Evolutionary conservation across 2,113 vertebrate species (phyloP), one percentile per base, ranked within the genome.

Genomic region (Mastomys coucha): DNA sequence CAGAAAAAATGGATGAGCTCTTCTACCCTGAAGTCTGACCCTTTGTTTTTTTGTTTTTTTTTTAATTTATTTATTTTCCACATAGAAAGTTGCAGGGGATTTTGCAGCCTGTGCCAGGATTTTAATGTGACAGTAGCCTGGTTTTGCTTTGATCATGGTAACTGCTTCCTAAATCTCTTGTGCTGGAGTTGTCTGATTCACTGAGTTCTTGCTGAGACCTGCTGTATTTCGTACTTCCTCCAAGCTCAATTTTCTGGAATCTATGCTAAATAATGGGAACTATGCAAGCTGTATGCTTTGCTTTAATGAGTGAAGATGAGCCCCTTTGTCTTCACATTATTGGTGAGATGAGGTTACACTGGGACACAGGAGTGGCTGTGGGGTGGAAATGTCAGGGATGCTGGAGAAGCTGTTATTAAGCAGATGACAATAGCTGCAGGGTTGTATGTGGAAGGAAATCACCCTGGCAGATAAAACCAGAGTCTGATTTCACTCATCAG

Each of bases 151-250:
- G 60, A 92, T 89, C 31, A 60, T 42, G 75, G 81, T 63, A 87
- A 58, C 58, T 76, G 31, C 82, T 91, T 90, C 60, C 63, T 81
- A 49, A 73, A 42, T 60, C 17, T 45, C 2, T 76, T 75, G 0
- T 67, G 10, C 36, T 22, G 24, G 51, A 51, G 85, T 70, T 85
- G 22, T 88, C 91, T 95, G 49, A 42, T 77, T 39, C 85, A 56
- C 28, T 88, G 58, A 88, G 28, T 16, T 9, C 73, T 87, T 91
- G 22, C 31, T 53, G 51, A 69, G 1, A 3, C 4, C 42, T 88
- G 7, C 56, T 67, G 36, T 77, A 36, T 67, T 96, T 96, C 49
- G 36, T 77, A 36, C 69, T 96, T 96, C 56, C 24, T 88, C 58
- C 36, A 51, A 39, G 67, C 76, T 51, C 24, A 84, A 6, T 14